These are phyloP conservation scores for Mimas tiliae DNA, from an alignment of 2,888 invertebrate species.

Conservation along the genomic window DNA sequence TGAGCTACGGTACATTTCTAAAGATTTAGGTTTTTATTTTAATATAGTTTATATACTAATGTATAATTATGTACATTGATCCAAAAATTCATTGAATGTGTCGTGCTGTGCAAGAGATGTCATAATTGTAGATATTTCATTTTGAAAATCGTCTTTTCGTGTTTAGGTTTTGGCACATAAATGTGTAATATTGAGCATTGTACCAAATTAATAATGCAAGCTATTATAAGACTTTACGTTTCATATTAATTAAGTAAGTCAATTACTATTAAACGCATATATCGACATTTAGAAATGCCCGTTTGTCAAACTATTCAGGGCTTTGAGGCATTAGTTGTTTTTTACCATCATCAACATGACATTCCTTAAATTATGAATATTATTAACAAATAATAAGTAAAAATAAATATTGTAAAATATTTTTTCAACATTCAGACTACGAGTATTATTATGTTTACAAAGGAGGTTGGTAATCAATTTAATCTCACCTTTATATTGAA, in stretches of 20 bases:
- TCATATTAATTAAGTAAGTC: constrained; percentile 34
- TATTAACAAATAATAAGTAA: neutral
- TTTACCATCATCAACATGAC: neutral
- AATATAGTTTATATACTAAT: constrained; percentile 61
- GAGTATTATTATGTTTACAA: neutral
- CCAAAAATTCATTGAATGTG: constrained; percentile 68
- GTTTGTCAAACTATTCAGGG: neutral
- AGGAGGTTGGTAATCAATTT: neutral
- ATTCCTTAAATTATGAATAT: neutral
- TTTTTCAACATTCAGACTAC: neutral
- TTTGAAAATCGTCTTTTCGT: constrained; percentile 39
- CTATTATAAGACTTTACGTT: constrained; percentile 54
- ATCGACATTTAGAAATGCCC: neutral
- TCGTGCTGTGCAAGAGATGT: constrained; percentile 53
- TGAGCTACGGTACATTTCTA: constrained; percentile 76
- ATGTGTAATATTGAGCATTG: constrained; percentile 64
- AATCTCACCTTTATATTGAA: neutral
- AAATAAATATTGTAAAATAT: neutral
- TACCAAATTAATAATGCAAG: constrained; percentile 59
- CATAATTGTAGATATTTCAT: constrained; percentile 41
- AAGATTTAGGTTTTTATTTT: constrained; percentile 57
- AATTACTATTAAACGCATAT: neutral
- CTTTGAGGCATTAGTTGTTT: neutral
- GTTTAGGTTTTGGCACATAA: constrained; percentile 68
- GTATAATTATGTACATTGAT: constrained; percentile 79